A percentile compares a stretch with the other conserved stretches of the same genome.
phyloP scores from a whole-genome alignment of 2,113 vertebrate species.

The Orcinus orca region DNA sequence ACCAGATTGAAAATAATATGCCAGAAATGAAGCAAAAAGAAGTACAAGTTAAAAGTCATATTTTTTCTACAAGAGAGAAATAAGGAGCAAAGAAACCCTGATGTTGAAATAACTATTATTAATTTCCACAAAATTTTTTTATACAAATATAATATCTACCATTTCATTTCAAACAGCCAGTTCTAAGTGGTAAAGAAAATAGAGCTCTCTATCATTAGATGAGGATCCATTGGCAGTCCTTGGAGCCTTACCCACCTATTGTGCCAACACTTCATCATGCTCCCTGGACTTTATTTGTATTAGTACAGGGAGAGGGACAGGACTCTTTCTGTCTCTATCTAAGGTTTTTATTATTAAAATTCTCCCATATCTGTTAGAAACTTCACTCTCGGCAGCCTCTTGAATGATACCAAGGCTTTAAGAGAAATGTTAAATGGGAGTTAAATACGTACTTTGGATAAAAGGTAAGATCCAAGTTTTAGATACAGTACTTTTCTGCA shows the following conservation, averaged over 20 bases:
- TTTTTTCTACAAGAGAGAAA: not conserved
- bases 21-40: not conserved
- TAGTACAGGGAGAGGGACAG: not conserved
- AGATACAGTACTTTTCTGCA: not conserved
- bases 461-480: not conserved
- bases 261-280: too few species aligned
- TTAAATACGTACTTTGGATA: not conserved
- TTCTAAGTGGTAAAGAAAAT: not conserved
- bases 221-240: not conserved
- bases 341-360: not conserved
- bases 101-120: conserved; percentile 13
- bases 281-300: too few species aligned
- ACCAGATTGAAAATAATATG: not conserved
- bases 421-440: conserved; percentile 2
- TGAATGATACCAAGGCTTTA: not conserved
- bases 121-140: not conserved
- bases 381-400: not conserved
- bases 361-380: not conserved
- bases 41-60: not conserved
- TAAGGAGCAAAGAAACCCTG: not conserved
- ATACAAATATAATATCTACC: not conserved
- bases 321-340: not conserved
- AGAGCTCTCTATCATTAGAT: not conserved
- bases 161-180: conserved; percentile 14
- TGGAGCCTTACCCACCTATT: not conserved